Conservation (phyloP, 2,888 invertebrate species). For the Entomobrya proxima region DNA sequence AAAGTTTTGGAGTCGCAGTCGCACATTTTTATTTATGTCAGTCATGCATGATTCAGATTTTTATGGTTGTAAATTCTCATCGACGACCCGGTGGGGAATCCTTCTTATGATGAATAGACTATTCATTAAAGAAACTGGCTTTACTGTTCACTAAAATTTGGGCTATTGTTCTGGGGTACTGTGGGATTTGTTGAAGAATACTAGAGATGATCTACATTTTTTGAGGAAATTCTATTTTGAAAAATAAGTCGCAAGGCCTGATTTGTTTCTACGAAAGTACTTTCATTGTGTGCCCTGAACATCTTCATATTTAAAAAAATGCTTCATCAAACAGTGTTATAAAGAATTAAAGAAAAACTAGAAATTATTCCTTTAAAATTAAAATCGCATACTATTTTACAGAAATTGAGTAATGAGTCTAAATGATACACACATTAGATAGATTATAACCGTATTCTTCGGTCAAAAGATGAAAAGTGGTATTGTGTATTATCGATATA, state of each 20-base stretch:
- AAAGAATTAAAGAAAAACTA: not conserved
- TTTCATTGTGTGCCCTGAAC: conserved; percentile 38
- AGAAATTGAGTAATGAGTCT: not conserved
- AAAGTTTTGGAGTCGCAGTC: too few relatives aligned
- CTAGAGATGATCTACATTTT: not conserved
- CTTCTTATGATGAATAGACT: too few relatives aligned
- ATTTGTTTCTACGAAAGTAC: conserved; percentile 29
- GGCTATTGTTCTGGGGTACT: not conserved
- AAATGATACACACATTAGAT: conserved; percentile 2
- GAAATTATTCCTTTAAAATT: conserved; percentile 18
- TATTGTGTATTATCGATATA: conserved; percentile 1
- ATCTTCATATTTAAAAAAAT: conserved; percentile 29
- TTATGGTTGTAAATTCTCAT: too few relatives aligned
- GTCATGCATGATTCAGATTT: too few relatives aligned
- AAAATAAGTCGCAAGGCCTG: conserved; percentile 29
- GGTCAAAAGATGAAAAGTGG: not conserved
- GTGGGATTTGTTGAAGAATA: not conserved
- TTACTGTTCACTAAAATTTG: too few relatives aligned
- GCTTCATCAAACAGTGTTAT: too few relatives aligned
- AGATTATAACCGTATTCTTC: not conserved
- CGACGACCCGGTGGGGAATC: too few relatives aligned
- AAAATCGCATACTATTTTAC: not conserved
- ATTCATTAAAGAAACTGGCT: too few relatives aligned
- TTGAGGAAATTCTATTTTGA: not conserved
- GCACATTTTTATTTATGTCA: too few relatives aligned